Evolutionary conservation across 2,113 vertebrate genomes (phyloP), one percentile per base, ranked within the genome.

Genomic region (Zapornia atra): DNA sequence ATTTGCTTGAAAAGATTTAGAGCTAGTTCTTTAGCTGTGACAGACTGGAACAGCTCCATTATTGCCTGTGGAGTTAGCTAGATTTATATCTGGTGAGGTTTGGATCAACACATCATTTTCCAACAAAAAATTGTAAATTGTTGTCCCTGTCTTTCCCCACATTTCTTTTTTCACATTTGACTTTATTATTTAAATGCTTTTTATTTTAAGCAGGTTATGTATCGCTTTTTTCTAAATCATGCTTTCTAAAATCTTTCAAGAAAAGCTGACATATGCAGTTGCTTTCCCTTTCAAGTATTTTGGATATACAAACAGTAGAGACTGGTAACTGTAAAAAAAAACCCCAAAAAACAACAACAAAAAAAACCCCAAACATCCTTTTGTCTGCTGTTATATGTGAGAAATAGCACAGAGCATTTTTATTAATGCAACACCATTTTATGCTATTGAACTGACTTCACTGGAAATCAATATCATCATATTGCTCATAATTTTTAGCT

Each of bases 1-100:
- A 95, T 57, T 56, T 84, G 6, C 38, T 61, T 81, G 57, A 63
- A 56, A 94, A 94, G 79, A 83, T 92, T 93, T 94, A 94, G 48
- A 83, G 33, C 34, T 77, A 51, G 48, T 29, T 90, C 48, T 91
- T 96, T 69, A 82, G 63, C 26, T 94, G 48, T 82, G 93, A 76
- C 68, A 85, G 59, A 66, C 69, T 88, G 88, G 82, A 94, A 77
- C 42, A 73, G 82, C 69, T 72, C 85, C 71, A 80, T 92, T 82
- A 82, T 13, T 70, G 70, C 78, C 90, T 66, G 66, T 38, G 60
- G 59, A 80, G 25, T 72, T 70, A 70, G 46, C 31, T 81, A 71
- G 60, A 90, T 93, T 94, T 94, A 93, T 83, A 91, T 40, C 46
- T 51, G 22, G 17, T 1, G 6, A 90, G 31, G 54, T 53, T 88